phyloP scores from a whole-genome alignment of 1,140 invertebrate species.

The Protaetia brevitarsis region DNA sequence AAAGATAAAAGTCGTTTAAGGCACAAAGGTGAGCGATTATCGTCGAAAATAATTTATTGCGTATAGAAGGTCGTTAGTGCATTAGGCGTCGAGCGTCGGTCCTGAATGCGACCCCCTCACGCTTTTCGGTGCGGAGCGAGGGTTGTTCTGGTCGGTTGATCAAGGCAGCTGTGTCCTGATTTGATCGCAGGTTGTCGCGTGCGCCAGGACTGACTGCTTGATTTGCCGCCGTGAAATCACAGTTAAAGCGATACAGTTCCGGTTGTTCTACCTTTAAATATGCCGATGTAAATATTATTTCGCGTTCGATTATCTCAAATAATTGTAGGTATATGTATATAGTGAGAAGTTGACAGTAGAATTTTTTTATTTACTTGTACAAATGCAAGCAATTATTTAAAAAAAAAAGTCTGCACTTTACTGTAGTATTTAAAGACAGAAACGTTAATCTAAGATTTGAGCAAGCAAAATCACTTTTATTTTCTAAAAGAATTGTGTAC shows the following conservation, averaged over 20 bases:
- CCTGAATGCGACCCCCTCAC: constrained; percentile 3
- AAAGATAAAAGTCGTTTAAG: constrained; percentile 4
- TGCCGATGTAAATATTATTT: constrained; percentile 22
- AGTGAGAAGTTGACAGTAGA: too few species aligned
- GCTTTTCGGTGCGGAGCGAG: background rate
- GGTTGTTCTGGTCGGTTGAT: constrained; percentile 43
- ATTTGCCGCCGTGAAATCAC: constrained; percentile 41
- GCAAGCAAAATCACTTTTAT: too few species aligned
- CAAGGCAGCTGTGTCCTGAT: constrained; percentile 44
- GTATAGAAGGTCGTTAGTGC: background rate
- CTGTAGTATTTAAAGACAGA: too few species aligned
- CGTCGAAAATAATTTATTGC: constrained; percentile 15
- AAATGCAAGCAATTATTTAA: too few species aligned
- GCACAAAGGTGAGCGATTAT: constrained; percentile 3
- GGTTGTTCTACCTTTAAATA: constrained; percentile 30
- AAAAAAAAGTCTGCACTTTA: too few species aligned
- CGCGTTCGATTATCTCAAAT: background rate
- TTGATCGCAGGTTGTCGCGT: constrained; percentile 41
- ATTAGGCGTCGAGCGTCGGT: background rate
- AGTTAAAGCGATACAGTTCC: constrained; percentile 34
- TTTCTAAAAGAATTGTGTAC: too few species aligned
- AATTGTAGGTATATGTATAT: background rate
- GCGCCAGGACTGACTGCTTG: constrained; percentile 26
- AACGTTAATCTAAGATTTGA: too few species aligned
- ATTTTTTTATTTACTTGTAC: too few species aligned